phyloP scores from a whole-genome alignment of 2,113 vertebrate species.

The Hylia prasina region DNA sequence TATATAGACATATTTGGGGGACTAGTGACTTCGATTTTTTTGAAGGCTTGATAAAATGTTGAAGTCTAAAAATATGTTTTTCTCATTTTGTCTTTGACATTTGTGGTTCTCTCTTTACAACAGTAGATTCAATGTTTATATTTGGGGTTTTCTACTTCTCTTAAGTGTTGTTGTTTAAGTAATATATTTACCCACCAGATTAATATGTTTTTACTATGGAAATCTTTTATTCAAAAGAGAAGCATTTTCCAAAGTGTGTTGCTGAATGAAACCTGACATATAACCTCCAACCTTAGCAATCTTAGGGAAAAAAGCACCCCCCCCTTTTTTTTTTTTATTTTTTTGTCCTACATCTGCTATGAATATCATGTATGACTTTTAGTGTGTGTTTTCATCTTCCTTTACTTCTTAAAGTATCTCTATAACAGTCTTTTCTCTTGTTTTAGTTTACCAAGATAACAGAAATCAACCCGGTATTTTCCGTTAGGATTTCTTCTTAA shows the following conservation, averaged over 20 bases:
- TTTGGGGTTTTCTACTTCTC: not conserved
- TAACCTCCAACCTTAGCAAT: not conserved
- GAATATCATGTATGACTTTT: not conserved
- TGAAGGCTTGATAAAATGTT: not conserved
- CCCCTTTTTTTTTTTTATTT: not conserved
- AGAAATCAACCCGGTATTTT: not conserved
- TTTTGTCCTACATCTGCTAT: not conserved
- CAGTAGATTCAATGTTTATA: not conserved
- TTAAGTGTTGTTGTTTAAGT: not conserved
- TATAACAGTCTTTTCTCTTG: not conserved
- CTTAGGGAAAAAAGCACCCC: not conserved
- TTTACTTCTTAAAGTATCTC: not conserved
- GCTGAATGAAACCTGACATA: not conserved
- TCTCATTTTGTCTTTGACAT: not conserved
- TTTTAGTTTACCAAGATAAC: not conserved
- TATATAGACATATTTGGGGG: not conserved
- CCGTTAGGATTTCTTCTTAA: not conserved
- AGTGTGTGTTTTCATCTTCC: not conserved
- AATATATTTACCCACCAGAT: not conserved
- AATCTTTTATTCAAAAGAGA: not conserved
- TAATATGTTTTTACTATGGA: not conserved
- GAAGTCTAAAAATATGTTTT: not conserved
- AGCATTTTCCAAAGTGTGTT: not conserved
- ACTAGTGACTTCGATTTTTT: not conserved
- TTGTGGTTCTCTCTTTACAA: not conserved